phyloP scores from a whole-genome alignment of 1,140 invertebrate species.

The Lepeophtheirus salmonis region DNA sequence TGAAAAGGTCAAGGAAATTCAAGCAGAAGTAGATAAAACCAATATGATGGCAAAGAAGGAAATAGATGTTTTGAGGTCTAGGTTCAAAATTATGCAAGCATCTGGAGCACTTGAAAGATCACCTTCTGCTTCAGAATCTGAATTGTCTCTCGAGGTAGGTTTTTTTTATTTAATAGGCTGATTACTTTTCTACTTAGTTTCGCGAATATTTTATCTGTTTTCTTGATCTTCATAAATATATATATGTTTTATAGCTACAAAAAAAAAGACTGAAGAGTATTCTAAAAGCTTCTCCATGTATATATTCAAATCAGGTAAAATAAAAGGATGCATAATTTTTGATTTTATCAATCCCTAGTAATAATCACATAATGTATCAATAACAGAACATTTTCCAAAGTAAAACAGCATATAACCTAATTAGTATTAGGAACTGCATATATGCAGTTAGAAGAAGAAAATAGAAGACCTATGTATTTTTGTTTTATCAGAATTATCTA shows the following conservation, averaged over 20 bases:
- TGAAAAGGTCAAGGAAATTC: neutral
- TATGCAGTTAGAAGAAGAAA: too few species aligned
- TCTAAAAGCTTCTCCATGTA: neutral
- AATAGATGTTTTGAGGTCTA: slow-evolving; percentile 11
- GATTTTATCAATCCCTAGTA: too few species aligned
- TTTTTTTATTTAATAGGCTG: too few species aligned
- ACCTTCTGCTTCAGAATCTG: slow-evolving; percentile 16
- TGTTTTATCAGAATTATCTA: neutral
- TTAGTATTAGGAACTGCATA: too few species aligned
- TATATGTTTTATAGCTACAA: neutral
- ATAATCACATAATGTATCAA: too few species aligned
- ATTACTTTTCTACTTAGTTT: too few species aligned
- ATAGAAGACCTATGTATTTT: neutral
- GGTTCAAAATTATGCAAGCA: slow-evolving; percentile 17
- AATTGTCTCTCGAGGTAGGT: slow-evolving; percentile 11
- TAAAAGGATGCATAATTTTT: too few species aligned
- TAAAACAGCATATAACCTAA: too few species aligned
- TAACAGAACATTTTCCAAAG: too few species aligned
- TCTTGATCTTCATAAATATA: neutral
- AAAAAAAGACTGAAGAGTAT: neutral
- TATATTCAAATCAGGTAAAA: neutral
- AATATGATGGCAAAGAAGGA: slow-evolving; percentile 6
- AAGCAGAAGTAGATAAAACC: neutral
- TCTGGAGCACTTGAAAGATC: slow-evolving; percentile 3
- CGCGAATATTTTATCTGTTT: neutral